A percentile compares a stretch with the other conserved stretches of the same genome.
Evolutionary conservation across 2,888 invertebrate genomes (phyloP).

Genomic region (Drosophila histrio): DNA sequence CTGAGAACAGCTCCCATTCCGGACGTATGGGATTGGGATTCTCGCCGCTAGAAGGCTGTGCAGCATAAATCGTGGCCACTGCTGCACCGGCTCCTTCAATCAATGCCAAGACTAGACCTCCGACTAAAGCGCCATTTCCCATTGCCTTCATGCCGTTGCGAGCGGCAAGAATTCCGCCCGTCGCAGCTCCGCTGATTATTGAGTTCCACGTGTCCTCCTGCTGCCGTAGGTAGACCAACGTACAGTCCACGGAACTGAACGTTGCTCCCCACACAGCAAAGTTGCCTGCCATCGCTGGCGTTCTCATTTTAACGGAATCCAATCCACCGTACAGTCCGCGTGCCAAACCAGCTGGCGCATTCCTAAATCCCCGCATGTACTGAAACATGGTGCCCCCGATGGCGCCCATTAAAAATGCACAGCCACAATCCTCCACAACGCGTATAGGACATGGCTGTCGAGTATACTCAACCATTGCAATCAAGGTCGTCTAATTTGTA

Average conservation of each 20-base stretch:
- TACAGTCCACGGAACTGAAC: conserved; percentile 66
- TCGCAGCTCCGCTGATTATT: conserved; percentile 62
- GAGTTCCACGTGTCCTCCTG: conserved; percentile 67
- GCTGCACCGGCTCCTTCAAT: conserved; percentile 67
- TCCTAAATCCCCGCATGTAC: conserved; percentile 59
- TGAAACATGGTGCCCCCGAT: conserved; percentile 68
- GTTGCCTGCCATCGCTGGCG: conserved; percentile 63
- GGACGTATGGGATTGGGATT: conserved; percentile 19
- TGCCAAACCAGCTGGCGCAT: conserved; percentile 53
- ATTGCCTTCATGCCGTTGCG: conserved; percentile 65
- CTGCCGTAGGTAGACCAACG: conserved; percentile 59
- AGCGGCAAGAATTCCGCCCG: conserved; percentile 65
- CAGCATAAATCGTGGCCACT: conserved; percentile 66
- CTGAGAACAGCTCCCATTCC: conserved; percentile 50
- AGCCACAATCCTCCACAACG: conserved; percentile 71
- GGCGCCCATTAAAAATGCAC: conserved; percentile 68
- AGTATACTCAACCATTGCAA: conserved; percentile 64
- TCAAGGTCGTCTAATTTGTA: conserved; percentile 7
- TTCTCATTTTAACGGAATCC: conserved; percentile 61
- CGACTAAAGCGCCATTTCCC: conserved; percentile 66
- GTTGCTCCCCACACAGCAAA: conserved; percentile 72
- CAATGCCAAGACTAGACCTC: conserved; percentile 64
- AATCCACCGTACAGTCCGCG: conserved; percentile 66
- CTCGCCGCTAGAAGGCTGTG: conserved; percentile 10
- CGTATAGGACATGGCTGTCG: conserved; percentile 70